These are phyloP conservation scores for Tupaia tana DNA, from an alignment of 2,113 vertebrate genomes.

Conservation along the genomic window DNA sequence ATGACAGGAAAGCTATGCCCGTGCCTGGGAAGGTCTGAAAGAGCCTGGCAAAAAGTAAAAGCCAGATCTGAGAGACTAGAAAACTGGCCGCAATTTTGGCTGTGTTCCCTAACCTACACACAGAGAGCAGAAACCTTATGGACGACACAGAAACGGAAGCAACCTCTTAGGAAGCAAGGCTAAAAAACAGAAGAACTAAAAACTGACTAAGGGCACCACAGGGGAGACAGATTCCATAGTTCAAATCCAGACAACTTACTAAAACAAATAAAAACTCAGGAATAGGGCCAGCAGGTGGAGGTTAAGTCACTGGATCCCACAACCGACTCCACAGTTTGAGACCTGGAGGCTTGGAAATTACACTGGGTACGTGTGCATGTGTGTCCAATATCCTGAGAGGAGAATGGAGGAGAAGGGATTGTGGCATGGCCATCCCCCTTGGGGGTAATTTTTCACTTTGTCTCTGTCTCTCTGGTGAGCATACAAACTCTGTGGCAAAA, in stretches of 20 bases:
- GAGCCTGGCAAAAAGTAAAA: background rate
- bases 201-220: background rate
- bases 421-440: no score
- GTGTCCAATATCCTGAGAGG: no score
- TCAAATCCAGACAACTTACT: conserved; percentile 16
- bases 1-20: background rate
- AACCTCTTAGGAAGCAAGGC: background rate
- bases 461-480: no score
- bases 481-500: no score
- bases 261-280: conserved; percentile 7
- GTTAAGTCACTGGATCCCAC: no score
- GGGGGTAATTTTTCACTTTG: no score
- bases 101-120: background rate
- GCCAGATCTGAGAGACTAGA: background rate
- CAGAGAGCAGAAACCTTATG: background rate
- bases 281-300: no score
- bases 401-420: no score
- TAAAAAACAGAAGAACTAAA: background rate
- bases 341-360: no score
- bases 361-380: no score
- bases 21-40: background rate
- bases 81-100: background rate
- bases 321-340: no score
- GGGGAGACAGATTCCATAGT: background rate
- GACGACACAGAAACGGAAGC: background rate